Conservation (phyloP, 2,888 invertebrate species). For the Podabrus alpinus region DNA sequence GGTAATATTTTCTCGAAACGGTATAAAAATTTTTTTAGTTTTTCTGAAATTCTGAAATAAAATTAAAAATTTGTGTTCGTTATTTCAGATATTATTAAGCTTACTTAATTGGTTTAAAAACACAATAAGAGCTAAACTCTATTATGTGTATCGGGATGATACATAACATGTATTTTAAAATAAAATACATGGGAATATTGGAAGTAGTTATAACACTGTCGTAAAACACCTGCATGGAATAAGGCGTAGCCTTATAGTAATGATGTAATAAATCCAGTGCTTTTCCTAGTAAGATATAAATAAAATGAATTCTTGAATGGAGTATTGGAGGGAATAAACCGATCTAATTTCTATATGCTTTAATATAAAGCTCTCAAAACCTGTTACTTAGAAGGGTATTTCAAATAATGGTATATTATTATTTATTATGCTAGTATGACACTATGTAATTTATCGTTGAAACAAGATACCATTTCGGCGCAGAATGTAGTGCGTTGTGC, state of each 20-base stretch:
- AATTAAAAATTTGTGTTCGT: neutral
- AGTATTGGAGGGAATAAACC: too few relatives aligned
- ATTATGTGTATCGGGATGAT: slow-evolving; percentile 64
- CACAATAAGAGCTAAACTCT: slow-evolving; percentile 59
- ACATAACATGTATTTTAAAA: slow-evolving; percentile 63
- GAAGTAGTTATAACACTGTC: slow-evolving; percentile 34
- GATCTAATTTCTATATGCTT: too few relatives aligned
- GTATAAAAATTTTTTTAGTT: slow-evolving; percentile 80
- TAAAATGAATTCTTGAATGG: too few relatives aligned
- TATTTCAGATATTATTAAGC: slow-evolving; percentile 36
- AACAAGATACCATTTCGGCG: too few relatives aligned
- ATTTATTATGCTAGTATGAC: too few relatives aligned
- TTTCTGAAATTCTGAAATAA: slow-evolving; percentile 69
- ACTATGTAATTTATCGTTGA: too few relatives aligned
- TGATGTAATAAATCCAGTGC: neutral
- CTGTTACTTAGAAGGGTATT: too few relatives aligned
- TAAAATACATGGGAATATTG: slow-evolving; percentile 46
- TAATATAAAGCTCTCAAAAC: too few relatives aligned
- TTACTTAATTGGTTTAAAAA: slow-evolving; percentile 55
- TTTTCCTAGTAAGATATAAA: neutral
- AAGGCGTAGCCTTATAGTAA: neutral
- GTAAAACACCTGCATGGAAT: slow-evolving; percentile 45
- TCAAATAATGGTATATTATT: too few relatives aligned
- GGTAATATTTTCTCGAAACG: slow-evolving; percentile 74
- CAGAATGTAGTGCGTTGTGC: too few relatives aligned